These are phyloP conservation scores for Psittacula echo DNA, from an alignment of 2,797 vertebrate species.

Conservation along the genomic window DNA sequence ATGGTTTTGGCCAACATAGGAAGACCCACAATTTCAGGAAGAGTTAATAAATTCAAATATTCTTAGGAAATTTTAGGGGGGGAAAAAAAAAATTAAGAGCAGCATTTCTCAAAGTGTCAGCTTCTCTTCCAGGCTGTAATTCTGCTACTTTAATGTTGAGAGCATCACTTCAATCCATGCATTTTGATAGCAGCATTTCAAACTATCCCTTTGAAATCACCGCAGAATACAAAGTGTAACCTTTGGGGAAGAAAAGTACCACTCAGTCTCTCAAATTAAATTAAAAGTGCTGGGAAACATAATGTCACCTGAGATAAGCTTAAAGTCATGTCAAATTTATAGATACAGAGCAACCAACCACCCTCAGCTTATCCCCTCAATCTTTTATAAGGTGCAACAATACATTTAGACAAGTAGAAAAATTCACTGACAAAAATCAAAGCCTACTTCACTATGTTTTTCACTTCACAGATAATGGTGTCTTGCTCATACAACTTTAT, in stretches of 20 bases:
- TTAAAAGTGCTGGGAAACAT: neutral
- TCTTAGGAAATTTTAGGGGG: neutral
- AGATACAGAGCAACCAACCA: neutral
- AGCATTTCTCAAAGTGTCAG: neutral
- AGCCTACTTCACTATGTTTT: neutral
- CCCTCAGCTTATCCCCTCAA: neutral
- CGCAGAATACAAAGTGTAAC: neutral
- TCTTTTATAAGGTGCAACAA: neutral
- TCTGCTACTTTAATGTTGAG: neutral
- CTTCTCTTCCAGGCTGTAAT: constrained; percentile 4
- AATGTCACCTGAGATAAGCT: neutral
- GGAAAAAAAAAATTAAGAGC: neutral
- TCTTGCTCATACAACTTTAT: neutral
- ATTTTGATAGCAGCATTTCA: neutral
- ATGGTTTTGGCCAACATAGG: neutral
- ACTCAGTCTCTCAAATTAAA: neutral
- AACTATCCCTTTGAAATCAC: neutral
- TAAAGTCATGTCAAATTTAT: neutral
- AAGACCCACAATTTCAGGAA: neutral
- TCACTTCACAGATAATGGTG: neutral
- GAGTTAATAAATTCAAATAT: neutral
- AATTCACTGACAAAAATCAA: constrained; percentile 7
- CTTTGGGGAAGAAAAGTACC: neutral
- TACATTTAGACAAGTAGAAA: neutral
- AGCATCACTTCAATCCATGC: neutral